Base-by-base conservation (phyloP, 1,140 invertebrate genomes). In the Manduca sexta region DNA sequence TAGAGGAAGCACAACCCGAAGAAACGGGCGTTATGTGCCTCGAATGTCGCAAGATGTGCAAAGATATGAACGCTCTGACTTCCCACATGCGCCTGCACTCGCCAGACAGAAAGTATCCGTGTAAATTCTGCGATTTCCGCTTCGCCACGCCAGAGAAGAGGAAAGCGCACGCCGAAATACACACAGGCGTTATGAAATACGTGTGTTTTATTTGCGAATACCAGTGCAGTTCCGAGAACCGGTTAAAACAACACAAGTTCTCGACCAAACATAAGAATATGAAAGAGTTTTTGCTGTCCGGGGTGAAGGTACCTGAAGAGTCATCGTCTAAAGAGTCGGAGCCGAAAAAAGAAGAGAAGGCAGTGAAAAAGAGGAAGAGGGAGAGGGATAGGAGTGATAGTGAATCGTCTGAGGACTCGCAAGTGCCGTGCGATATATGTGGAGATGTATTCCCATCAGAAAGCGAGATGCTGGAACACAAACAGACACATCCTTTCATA, bases 161-260 rank as follows among this genome's bases (percentile, higher is more conserved):
- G 33, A 83, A 80, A 52, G 41, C 57, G 0, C 82, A 85, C 31
- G 58, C 73, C 0, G 76, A 77, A 57, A 52, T 85, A 17, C 82
- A 85, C 33, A 85, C 79, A 0, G 82, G 82, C 2, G 79, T 80
- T 45, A 78, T 83, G 73, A 83, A 80, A 49, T 85, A 75, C 44
- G 82, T 85, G 0, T 85, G 82, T 57, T 85, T 85, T 18, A 83
- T 85, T 18, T 85, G 82, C 35, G 82, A 85, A 49, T 85, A 85
- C 45, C 71, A 75, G 44, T 83, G 82, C 30, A 82, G 69, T 45
- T 83, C 82, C 0, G 76, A 79, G 38, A 80, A 83, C 34, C 60
- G 82, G 13, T 51, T 83, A 30, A 67, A 74, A 48, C 64, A 67
- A 11, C 82, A 85, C 33, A 85, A 85, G 50, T 48, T 57, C 37